These are phyloP conservation scores for Trachelipus rathkii DNA, from an alignment of 1,140 invertebrate species.

Conservation along the genomic window DNA sequence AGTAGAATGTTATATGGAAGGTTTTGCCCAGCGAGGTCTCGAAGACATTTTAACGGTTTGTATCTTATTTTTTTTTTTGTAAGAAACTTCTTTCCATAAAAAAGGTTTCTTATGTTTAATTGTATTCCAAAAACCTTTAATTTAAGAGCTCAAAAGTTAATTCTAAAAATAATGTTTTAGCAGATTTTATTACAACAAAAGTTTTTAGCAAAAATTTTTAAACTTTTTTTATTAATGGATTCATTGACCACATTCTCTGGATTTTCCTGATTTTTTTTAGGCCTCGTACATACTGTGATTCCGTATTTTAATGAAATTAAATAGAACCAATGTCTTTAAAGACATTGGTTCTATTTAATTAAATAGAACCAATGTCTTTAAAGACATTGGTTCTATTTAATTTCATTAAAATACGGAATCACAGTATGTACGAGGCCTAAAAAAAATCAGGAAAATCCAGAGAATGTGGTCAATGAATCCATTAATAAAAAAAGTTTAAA, in stretches of 20 bases:
- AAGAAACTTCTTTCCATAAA: not conserved
- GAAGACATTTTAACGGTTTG: not conserved
- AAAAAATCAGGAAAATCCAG: too few species aligned
- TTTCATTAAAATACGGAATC: not conserved
- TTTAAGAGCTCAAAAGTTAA: not conserved
- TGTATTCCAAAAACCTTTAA: not conserved
- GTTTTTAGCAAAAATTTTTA: not conserved
- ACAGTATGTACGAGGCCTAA: not conserved
- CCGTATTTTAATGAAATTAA: not conserved
- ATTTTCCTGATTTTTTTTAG: too few species aligned
- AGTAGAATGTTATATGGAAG: not conserved
- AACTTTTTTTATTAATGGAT: not conserved
- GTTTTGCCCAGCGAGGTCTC: not conserved
- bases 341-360: not conserved
- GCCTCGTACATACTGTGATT: not conserved
- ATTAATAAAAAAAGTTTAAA: not conserved
- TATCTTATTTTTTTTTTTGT: not conserved
- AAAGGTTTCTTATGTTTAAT: not conserved
- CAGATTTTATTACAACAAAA: not conserved
- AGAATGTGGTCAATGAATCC: not conserved
- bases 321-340: not conserved
- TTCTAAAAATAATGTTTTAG: not conserved
- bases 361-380: conserved; percentile 2
- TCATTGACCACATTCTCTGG: not conserved
- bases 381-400: too few species aligned